phyloP scores from a whole-genome alignment of 92 coral and sea anemone species.

The Epizoanthus scotinus region DNA sequence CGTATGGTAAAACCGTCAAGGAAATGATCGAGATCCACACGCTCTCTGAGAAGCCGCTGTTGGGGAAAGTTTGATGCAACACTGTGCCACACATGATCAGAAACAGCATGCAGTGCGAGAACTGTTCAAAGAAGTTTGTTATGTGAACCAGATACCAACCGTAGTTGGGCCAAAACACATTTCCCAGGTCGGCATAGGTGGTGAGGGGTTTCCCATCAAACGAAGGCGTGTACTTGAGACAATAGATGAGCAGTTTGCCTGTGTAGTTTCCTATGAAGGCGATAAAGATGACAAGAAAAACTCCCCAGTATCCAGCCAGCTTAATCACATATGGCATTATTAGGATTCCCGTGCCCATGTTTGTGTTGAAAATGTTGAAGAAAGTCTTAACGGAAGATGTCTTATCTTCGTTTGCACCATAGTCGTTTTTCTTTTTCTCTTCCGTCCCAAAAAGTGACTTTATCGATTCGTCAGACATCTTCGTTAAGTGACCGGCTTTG shows the following conservation, averaged over 20 bases:
- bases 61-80: constrained; percentile 85
- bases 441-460: constrained; percentile 48
- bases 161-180: constrained; percentile 87
- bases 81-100: constrained; percentile 93
- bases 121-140: constrained; percentile 87
- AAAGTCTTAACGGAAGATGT: no score
- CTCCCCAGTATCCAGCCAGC: no score
- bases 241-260: constrained; percentile 80
- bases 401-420: constrained; percentile 39
- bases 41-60: constrained; percentile 88
- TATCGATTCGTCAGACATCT: constrained; percentile 28
- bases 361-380: constrained; percentile 86
- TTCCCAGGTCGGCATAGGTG: constrained; percentile 86
- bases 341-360: constrained; percentile 94
- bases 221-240: constrained; percentile 80
- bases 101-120: constrained; percentile 85
- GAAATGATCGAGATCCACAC: constrained; percentile 83
- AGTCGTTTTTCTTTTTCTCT: constrained; percentile 32
- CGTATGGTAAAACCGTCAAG: constrained; percentile 78
- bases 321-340: no score
- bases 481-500: neutral
- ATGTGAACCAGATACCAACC: constrained; percentile 86
- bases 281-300: constrained; percentile 65
- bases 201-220: constrained; percentile 66
- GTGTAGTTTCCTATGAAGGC: constrained; percentile 87